phyloP scores from a whole-genome alignment of 2,113 vertebrate genomes.

The Solenodon paradoxus region DNA sequence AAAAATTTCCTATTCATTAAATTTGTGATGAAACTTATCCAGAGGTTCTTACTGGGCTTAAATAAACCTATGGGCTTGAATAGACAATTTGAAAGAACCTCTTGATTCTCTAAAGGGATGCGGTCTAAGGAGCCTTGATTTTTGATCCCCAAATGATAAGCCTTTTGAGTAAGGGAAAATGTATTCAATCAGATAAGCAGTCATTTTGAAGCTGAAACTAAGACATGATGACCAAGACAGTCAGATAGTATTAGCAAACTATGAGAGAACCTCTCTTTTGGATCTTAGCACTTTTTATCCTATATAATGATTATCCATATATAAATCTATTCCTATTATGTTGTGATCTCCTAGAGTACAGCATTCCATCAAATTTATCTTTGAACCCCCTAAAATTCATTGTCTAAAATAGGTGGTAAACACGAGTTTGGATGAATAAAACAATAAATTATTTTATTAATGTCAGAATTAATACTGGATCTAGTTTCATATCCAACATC shows the following conservation, averaged over 20 bases:
- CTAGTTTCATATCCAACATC: neutral
- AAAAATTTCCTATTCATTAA: conserved; percentile 1
- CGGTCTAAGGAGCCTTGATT: neutral
- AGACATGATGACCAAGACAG: neutral
- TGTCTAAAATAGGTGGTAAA: neutral
- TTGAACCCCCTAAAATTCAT: neutral
- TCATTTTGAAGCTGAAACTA: conserved; percentile 26
- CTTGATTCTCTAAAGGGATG: neutral
- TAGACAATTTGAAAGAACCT: neutral
- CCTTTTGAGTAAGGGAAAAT: neutral
- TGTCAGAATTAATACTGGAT: conserved; percentile 1
- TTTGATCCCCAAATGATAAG: neutral
- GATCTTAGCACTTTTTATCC: neutral
- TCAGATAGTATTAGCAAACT: neutral
- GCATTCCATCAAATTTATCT: neutral
- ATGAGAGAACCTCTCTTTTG: neutral
- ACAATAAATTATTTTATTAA: neutral
- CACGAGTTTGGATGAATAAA: neutral
- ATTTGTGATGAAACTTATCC: neutral
- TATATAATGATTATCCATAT: neutral
- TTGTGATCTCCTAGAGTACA: neutral
- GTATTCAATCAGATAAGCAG: neutral
- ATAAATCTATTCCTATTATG: neutral
- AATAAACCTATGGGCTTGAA: conserved; percentile 8
- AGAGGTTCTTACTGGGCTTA: neutral